Conservation (phyloP, 2,113 vertebrate species). For the Gallinago paraguaiae region DNA sequence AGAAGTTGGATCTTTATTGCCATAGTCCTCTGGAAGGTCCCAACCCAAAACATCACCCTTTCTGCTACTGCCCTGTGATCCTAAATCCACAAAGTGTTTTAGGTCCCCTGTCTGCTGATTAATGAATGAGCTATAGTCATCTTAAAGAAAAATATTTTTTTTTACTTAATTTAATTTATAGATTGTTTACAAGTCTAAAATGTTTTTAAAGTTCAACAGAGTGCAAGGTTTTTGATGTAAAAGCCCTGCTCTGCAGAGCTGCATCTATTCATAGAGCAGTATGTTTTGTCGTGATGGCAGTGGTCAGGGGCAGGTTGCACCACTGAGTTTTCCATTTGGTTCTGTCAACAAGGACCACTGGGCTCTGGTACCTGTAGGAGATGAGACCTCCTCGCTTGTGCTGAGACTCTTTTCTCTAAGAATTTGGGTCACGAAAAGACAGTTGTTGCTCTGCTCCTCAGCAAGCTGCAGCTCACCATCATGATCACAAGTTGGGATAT, state of each 20-base stretch:
- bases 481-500: not conserved
- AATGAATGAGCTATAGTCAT: not conserved
- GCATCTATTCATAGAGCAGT: not conserved
- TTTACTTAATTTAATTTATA: not conserved
- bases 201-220: not conserved
- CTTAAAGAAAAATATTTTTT: not conserved
- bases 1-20: not conserved
- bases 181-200: not conserved
- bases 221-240: not conserved
- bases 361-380: not conserved
- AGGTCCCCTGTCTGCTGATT: not conserved
- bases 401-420: not conserved
- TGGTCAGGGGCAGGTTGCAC: not conserved
- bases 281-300: not conserved
- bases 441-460: not conserved
- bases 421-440: not conserved
- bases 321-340: not conserved
- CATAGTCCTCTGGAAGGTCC: not conserved
- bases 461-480: not conserved
- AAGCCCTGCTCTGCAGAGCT: not conserved
- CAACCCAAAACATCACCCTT: not conserved
- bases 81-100: not conserved
- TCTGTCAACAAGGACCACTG: not conserved
- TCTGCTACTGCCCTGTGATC: rapidly evolving
- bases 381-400: not conserved